Conservation (phyloP, 2,888 invertebrate genomes). For the Adelognathus sp. region DNA sequence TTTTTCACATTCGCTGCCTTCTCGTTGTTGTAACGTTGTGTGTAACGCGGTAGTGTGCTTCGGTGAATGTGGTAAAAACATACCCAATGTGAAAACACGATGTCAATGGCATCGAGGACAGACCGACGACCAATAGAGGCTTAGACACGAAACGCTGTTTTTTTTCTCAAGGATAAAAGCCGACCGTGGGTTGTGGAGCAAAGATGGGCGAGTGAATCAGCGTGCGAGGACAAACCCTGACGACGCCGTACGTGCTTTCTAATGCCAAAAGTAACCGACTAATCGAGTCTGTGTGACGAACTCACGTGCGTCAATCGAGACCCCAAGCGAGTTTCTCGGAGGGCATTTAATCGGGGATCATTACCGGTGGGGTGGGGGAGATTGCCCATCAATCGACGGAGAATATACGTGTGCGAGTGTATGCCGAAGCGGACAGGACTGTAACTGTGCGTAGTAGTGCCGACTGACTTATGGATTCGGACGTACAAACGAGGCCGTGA, state of each 20-base stretch:
- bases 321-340: background rate
- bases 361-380: too few species aligned
- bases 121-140: background rate
- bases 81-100: background rate
- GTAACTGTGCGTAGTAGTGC: too few species aligned
- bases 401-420: background rate
- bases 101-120: background rate
- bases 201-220: slow-evolving; percentile 3
- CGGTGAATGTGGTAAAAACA: too few species aligned
- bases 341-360: background rate
- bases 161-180: background rate
- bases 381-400: background rate
- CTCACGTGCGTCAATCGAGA: background rate
- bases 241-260: background rate
- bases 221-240: background rate
- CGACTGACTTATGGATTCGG: background rate
- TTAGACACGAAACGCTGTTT: background rate
- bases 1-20: background rate
- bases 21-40: background rate
- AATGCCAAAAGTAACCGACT: background rate
- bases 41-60: background rate
- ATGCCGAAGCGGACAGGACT: too few species aligned
- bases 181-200: background rate
- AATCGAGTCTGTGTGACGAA: background rate
- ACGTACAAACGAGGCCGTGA: background rate